Base-by-base conservation (phyloP, 2,888 invertebrate species). In the Empis livida region DNA sequence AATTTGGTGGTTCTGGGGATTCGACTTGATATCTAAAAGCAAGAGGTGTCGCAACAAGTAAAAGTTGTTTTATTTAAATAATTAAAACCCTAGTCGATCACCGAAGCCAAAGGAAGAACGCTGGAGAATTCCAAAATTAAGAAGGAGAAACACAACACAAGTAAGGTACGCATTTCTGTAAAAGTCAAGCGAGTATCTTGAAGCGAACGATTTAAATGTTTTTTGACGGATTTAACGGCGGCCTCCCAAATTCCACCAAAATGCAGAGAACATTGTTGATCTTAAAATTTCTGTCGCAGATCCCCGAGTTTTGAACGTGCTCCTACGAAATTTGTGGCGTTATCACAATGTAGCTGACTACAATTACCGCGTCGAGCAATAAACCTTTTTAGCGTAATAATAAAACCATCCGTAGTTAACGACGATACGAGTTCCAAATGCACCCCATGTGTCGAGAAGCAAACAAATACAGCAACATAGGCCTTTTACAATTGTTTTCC, bases 351-450 rank as follows among this genome's bases (percentile, higher is more conserved):
- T 1, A 52, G 15, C n/a, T n/a, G 1, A 8, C n/a, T 17, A 30
- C 49, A 50, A 3, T 46, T 5, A 2, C 48, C 50, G 3, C 53
- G 46, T 2, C 51, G 23, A 54, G 49, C 32, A 47, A 47, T n/a
- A n/a, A n/a, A n/a, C n/a, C n/a, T n/a, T n/a, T n/a, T n/a, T n/a
- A n/a, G n/a, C n/a, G n/a, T n/a, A 16, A 52, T 51, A 42, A 54
- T 51, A 45, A 55, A 54, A 35, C 49, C 51, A 14, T 51, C 49
- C 38, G 44, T 43, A 13, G 50, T 44, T 35, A 54, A 23, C 13
- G 46, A 50, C 10, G 40, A 39, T 14, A 51, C 46, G 11, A 46
- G 27, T 27, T 49, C 48, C 9, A 49, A 35, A 31, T 48, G 46
- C 16, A 52, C 38, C n/a, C 46, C 45, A 32, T 42, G 35, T 9